Base-by-base conservation (phyloP, 2,797 vertebrate genomes). In the Benthosema pterotum region DNA sequence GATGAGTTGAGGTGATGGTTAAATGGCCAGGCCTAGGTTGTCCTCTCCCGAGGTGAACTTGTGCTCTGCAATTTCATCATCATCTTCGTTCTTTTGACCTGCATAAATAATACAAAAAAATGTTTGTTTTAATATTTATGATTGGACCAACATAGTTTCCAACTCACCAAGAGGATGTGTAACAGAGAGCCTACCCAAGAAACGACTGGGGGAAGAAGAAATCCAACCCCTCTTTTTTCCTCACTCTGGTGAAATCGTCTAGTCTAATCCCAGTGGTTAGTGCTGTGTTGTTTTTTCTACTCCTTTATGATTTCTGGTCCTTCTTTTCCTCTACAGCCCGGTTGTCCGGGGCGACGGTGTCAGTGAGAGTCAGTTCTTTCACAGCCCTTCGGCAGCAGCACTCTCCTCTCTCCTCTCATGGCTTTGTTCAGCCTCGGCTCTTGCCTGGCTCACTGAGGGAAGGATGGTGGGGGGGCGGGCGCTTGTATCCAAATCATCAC, bases 311-410 rank as follows among this genome's bases (percentile, higher is more conserved):
- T 61, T 67, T 78, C 59, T 53, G 18, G 65, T 85, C 78, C 71
- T 74, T 74, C 28, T 12, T 45, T 54, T 55, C 66, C 85, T 88
- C 76, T 85, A 85, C n/a, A n/a, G n/a, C 78, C 87, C 83, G 70
- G 90, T 91, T 89, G 90, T 91, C 88, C 87, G 85, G 85, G 88
- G 89, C 80, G 89, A 91, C 89, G 86, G 86, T 85, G 87, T 87
- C 83, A 84, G 88, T 75, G 78, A 86, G 83, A 86, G 86, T 85
- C 76, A 87, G 85, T 85, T 83, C 83, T 83, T 87, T 69, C 42
- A 66, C 59, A n/a, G n/a, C 71, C 63, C 65, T 60, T 86, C 84
- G 78, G 82, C 82, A 80, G 85, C n/a, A n/a, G n/a, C n/a, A n/a
- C n/a, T n/a, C 87, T 84, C 72, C 72, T 63, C 77, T 87, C 85